phyloP scores from a whole-genome alignment of 2,797 vertebrate species.

The Meda fulgida region DNA sequence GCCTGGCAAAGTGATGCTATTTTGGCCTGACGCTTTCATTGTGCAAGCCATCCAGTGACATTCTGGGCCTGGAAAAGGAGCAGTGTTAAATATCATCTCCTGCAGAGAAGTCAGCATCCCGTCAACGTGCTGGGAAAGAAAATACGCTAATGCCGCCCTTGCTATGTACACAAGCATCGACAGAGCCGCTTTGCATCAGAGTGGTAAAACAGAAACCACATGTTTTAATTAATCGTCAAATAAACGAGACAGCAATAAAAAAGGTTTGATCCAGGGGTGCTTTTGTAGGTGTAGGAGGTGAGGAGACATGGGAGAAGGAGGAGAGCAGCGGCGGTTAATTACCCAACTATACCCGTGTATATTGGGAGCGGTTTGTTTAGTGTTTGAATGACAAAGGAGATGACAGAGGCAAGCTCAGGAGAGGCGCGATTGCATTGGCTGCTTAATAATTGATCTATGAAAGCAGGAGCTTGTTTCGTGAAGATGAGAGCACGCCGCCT shows the following conservation, averaged over 20 bases:
- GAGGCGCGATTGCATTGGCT: constrained; percentile 18
- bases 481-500: constrained; percentile 50
- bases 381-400: constrained; percentile 30
- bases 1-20: constrained; percentile 61
- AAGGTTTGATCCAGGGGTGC: constrained; percentile 35
- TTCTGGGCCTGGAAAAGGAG: constrained; percentile 66
- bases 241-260: constrained; percentile 59
- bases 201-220: constrained; percentile 50
- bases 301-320: constrained; percentile 19
- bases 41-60: constrained; percentile 75
- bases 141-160: constrained; percentile 17
- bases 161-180: constrained; percentile 32
- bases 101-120: constrained; percentile 49
- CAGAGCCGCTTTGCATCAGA: constrained; percentile 58
- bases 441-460: constrained; percentile 57
- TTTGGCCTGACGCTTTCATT: constrained; percentile 67
- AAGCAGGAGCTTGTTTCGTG: constrained; percentile 37
- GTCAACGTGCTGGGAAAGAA: constrained; percentile 1
- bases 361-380: constrained; percentile 17
- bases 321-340: constrained; percentile 37
- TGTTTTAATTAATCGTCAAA: constrained; percentile 67
- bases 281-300: constrained; percentile 41
- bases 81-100: constrained; percentile 75
- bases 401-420: constrained; percentile 10
- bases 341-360: constrained; percentile 20